phyloP scores from a whole-genome alignment of 2,888 invertebrate species.

The Minunthozetes semirufus region DNA sequence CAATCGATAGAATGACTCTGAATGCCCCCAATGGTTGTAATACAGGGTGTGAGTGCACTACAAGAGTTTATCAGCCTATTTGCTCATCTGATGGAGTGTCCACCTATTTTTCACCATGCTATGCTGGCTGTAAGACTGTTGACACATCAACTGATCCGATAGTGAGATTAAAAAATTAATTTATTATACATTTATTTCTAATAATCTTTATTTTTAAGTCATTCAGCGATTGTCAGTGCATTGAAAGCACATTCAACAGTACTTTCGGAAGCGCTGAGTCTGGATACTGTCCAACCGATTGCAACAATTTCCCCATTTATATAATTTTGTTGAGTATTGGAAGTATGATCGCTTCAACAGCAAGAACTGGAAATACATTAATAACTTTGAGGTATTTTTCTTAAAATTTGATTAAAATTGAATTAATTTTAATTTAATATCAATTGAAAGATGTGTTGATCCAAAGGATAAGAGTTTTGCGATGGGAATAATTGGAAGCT shows the following conservation, averaged over 20 bases:
- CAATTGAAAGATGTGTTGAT: constrained; percentile 42
- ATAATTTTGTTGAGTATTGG: constrained; percentile 49
- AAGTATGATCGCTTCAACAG: constrained; percentile 59
- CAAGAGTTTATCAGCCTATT: constrained; percentile 41
- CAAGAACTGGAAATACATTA: constrained; percentile 60
- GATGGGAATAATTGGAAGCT: constrained; percentile 41
- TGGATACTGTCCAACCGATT: constrained; percentile 55
- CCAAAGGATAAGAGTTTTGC: constrained; percentile 43
- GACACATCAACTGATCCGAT: constrained; percentile 33
- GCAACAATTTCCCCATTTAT: constrained; percentile 49
- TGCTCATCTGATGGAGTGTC: constrained; percentile 43
- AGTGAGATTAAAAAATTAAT: not conserved
- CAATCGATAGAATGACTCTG: constrained; percentile 11
- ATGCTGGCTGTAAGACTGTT: constrained; percentile 57
- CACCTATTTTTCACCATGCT: constrained; percentile 65
- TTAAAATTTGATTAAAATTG: not conserved
- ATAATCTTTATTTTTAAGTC: constrained; percentile 32
- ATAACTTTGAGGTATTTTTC: constrained; percentile 56
- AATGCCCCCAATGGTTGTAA: constrained; percentile 38
- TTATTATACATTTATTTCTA: not conserved
- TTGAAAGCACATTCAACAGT: not conserved
- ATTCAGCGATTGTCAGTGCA: constrained; percentile 37
- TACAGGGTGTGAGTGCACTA: constrained; percentile 40
- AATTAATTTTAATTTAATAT: no score
- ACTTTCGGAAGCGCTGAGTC: constrained; percentile 45